Evolutionary conservation across 92 coral and sea anemone species (phyloP).

Genomic region (Epizoanthus fatuus): DNA sequence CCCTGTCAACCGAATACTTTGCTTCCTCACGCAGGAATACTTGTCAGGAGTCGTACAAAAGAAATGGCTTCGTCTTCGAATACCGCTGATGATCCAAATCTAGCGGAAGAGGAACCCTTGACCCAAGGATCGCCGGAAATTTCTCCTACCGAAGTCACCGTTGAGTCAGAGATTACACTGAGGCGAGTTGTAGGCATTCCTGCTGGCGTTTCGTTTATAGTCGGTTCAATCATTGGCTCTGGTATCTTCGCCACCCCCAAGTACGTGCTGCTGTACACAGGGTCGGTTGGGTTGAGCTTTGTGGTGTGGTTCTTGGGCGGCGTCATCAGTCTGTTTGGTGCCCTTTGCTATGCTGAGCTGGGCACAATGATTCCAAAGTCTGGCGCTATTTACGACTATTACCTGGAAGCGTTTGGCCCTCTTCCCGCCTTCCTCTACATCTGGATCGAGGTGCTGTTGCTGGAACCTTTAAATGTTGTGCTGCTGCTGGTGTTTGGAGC

Average conservation of each 20-base stretch:
- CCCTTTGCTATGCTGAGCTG: background rate
- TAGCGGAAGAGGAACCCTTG: too few relatives aligned
- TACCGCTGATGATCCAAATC: too few relatives aligned
- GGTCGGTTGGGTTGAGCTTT: slow-evolving; percentile 87
- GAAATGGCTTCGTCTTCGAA: too few relatives aligned
- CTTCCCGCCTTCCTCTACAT: slow-evolving; percentile 24
- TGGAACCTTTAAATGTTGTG: slow-evolving; percentile 2
- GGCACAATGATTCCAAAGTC: too few relatives aligned
- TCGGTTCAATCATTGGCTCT: slow-evolving; percentile 92
- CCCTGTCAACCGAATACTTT: too few relatives aligned
- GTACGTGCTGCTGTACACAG: slow-evolving; percentile 78
- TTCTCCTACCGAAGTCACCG: too few relatives aligned
- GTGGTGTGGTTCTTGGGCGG: slow-evolving; percentile 87
- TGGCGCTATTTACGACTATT: slow-evolving; percentile 32
- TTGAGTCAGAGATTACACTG: too few relatives aligned
- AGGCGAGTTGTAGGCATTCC: slow-evolving; percentile 74
- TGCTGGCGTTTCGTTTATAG: slow-evolving; percentile 82
- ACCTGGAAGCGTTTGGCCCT: slow-evolving; percentile 47
- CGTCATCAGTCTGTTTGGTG: slow-evolving; percentile 73
- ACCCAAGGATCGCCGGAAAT: too few relatives aligned
- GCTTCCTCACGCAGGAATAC: too few relatives aligned
- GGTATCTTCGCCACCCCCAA: slow-evolving; percentile 96
- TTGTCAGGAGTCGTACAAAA: too few relatives aligned
- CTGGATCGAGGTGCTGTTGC: slow-evolving; percentile 16
- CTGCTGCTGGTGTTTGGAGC: slow-evolving; percentile 19